Evolutionary conservation across 2,888 invertebrate genomes (phyloP), one percentile per base, ranked within the genome.

Genomic region (Catocala sponsa): DNA sequence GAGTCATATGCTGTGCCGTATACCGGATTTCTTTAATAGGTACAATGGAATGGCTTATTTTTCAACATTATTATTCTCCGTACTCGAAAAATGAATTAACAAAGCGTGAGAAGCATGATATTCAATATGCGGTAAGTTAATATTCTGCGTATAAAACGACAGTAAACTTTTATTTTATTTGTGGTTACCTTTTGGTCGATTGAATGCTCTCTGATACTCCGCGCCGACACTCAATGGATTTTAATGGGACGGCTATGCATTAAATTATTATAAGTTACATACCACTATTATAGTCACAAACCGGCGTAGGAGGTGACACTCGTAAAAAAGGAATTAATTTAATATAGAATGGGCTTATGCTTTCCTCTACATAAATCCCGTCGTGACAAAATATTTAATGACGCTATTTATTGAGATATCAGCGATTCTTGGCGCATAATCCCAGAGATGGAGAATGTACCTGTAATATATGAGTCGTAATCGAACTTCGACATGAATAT

Each of bases 191-290:
- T 74, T 69, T 76, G 72, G 69, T 65, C 70, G 71, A 82, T 83
- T 86, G 85, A 88, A 86, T 86, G 81, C 81, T 82, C 80, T 82
- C 76, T 73, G 81, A 81, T 81, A 85, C 80, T 79, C 77, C 80
- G 71, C 78, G 82, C 74, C 79, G 71, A 68, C 82, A 80, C 82
- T 90, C 89, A 91, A 91, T 90, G 87, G 84, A 87, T 90, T 91
- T 91, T 91, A 92, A 92, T 91, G 86, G 87, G 78, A 68, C 41
- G 60, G 53, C 54, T 32, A 55, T 72, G 65, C 78, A 78, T 84
- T 83, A 83, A 83, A 82, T 84, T 84, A 83, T 84, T 80, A 81
- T 86, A 81, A 83, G 80, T 82, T 77, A 81, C 79, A 80, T 78
- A 78, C 79, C 76, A 77, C 77, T 76, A 84, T 86, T 79, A 82